Conservation (phyloP, 2,113 vertebrate species). For the Podarcis raffonei region DNA sequence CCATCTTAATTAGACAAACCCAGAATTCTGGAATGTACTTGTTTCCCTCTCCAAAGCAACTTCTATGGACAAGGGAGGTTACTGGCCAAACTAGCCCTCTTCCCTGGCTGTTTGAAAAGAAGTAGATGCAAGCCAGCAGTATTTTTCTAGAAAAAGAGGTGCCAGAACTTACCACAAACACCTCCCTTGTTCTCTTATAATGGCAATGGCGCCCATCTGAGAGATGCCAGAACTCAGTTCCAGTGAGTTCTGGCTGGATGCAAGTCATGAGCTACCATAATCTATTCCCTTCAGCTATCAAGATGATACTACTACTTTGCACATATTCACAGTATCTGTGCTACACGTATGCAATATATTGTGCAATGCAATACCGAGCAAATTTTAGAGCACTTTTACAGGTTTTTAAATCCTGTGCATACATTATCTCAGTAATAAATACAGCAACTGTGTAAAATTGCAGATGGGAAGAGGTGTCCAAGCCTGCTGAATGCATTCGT, state of each 20-base stretch:
- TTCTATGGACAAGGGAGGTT: not conserved
- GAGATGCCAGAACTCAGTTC: too few relatives aligned
- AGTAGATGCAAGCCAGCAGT: too few relatives aligned
- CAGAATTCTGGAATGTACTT: too few relatives aligned
- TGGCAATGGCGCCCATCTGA: too few relatives aligned
- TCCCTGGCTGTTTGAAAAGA: rapidly evolving
- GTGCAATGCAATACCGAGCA: not conserved
- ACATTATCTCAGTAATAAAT: not conserved
- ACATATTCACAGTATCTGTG: not conserved
- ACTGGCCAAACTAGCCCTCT: not conserved
- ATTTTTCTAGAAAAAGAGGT: too few relatives aligned
- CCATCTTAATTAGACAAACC: too few relatives aligned
- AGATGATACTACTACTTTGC: not conserved
- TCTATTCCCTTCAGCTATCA: not conserved
- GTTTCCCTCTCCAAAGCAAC: too few relatives aligned
- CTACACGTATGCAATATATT: not conserved
- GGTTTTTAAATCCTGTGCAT: not conserved
- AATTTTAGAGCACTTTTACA: not conserved
- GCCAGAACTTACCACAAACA: too few relatives aligned
- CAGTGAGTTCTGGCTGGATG: too few relatives aligned
- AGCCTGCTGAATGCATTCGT: not conserved
- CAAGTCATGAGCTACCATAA: not conserved
- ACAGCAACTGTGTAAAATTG: not conserved
- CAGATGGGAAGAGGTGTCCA: not conserved
- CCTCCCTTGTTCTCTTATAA: too few relatives aligned